A percentile compares a stretch with the other conserved stretches of the same genome.
Conservation (phyloP, 2,113 vertebrate species). For the Agapornis roseicollis region DNA sequence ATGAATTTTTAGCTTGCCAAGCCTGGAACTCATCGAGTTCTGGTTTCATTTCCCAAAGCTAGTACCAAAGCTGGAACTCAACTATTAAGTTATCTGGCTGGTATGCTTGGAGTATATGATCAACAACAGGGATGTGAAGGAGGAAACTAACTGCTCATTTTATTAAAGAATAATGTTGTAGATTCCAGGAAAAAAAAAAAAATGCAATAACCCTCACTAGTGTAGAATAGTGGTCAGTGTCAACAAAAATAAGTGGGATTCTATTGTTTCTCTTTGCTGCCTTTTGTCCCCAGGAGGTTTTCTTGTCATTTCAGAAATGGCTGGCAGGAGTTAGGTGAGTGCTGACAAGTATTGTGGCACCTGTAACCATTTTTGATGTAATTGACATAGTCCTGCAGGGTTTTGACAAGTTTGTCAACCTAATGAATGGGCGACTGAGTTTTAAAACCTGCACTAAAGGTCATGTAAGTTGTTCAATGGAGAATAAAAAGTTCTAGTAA, state of each 20-base stretch:
- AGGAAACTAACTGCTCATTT: background rate
- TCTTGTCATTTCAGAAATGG: conserved; percentile 60
- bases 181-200: background rate
- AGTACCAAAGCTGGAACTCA: background rate
- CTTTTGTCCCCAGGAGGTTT: conserved; percentile 63
- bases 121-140: background rate
- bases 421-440: conserved; percentile 69
- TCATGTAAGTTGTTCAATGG: conserved; percentile 27
- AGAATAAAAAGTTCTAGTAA: conserved; percentile 33
- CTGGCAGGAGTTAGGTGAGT: conserved; percentile 63
- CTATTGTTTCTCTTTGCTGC: background rate
- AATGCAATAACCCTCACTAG: background rate
- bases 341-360: conserved; percentile 58
- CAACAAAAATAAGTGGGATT: conserved; percentile 12
- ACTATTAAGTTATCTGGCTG: background rate
- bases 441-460: conserved; percentile 61
- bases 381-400: conserved; percentile 68
- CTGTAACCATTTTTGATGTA: conserved; percentile 71
- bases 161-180: background rate
- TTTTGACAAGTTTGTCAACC: conserved; percentile 77
- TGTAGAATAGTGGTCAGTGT: background rate
- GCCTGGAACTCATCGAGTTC: background rate
- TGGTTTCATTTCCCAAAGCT: background rate
- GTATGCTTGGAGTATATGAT: background rate
- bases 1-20: background rate